Conservation (phyloP, 2,113 vertebrate genomes). For the Gallinago jamesoni region DNA sequence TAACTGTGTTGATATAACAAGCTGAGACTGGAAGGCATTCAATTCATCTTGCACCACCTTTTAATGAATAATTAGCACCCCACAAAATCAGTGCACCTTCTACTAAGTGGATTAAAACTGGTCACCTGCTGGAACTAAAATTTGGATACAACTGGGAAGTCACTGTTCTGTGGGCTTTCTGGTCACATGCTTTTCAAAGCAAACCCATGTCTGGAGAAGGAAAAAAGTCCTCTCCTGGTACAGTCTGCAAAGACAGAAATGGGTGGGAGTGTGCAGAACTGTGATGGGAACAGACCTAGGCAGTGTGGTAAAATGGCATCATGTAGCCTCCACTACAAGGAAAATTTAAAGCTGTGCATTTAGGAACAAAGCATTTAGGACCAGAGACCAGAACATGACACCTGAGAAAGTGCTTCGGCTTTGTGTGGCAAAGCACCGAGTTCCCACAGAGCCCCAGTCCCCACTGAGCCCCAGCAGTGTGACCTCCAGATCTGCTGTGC, state of each 20-base stretch:
- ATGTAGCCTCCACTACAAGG: background rate
- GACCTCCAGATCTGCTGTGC: background rate
- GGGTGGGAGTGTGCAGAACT: background rate
- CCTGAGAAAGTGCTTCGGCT: background rate
- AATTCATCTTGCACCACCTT: slow-evolving; percentile 10
- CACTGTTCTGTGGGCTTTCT: background rate
- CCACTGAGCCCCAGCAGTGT: fast-evolving
- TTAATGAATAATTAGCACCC: slow-evolving; percentile 50
- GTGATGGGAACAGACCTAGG: background rate
- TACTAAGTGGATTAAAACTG: slow-evolving; percentile 50
- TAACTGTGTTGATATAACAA: slow-evolving; percentile 30
- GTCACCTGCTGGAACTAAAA: slow-evolving; percentile 46
- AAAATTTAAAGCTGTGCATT: background rate
- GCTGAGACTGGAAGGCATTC: slow-evolving; percentile 33
- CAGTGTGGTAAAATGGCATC: background rate
- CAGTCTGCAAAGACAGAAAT: background rate
- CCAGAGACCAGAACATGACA: background rate
- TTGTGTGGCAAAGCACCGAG: background rate
- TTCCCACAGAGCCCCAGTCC: background rate
- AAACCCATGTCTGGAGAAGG: background rate
- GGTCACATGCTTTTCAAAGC: slow-evolving; percentile 6
- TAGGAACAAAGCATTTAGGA: background rate
- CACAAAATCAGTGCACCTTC: slow-evolving; percentile 27
- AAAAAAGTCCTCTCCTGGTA: background rate
- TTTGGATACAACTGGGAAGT: background rate